Percentiles rank a stretch among this genome's conserved stretches.
These are phyloP conservation scores for Xanthia togata DNA, from an alignment of 2,888 invertebrate species.

Conservation along the genomic window DNA sequence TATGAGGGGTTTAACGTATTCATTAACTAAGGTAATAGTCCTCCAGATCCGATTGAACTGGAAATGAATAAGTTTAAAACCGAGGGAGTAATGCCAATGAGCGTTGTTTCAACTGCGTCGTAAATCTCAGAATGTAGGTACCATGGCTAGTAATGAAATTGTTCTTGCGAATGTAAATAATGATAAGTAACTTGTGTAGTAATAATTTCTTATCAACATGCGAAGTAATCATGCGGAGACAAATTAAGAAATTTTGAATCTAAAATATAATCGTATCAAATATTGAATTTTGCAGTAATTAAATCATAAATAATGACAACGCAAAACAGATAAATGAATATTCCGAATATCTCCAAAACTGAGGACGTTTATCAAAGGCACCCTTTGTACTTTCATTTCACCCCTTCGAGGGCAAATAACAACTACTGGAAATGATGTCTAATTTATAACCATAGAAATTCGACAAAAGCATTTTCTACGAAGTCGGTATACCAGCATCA, in stretches of 20 bases:
- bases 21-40: slow-evolving; percentile 70
- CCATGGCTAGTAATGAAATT: slow-evolving; percentile 28
- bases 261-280: slow-evolving; percentile 6
- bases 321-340: slow-evolving; percentile 37
- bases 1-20: slow-evolving; percentile 77
- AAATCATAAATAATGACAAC: slow-evolving; percentile 18
- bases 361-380: slow-evolving; percentile 59
- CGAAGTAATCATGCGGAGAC: slow-evolving; percentile 5
- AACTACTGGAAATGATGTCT: slow-evolving; percentile 56
- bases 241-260: slow-evolving; percentile 20
- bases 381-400: slow-evolving; percentile 58
- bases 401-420: slow-evolving; percentile 51
- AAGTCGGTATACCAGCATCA: slow-evolving; percentile 24
- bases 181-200: slow-evolving; percentile 18
- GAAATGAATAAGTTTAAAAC: slow-evolving; percentile 59
- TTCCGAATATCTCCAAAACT: slow-evolving; percentile 30
- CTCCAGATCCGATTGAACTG: slow-evolving; percentile 69
- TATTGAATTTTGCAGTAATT: background rate
- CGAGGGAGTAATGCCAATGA: slow-evolving; percentile 30
- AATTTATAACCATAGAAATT: slow-evolving; percentile 51
- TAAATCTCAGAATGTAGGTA: slow-evolving; percentile 24
- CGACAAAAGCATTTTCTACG: slow-evolving; percentile 37
- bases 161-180: slow-evolving; percentile 43
- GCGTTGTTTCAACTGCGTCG: slow-evolving; percentile 35
- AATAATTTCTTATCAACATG: slow-evolving; percentile 32